Evolutionary conservation across 2,113 vertebrate genomes (phyloP).

Genomic region (Proterorhinus semilunaris): DNA sequence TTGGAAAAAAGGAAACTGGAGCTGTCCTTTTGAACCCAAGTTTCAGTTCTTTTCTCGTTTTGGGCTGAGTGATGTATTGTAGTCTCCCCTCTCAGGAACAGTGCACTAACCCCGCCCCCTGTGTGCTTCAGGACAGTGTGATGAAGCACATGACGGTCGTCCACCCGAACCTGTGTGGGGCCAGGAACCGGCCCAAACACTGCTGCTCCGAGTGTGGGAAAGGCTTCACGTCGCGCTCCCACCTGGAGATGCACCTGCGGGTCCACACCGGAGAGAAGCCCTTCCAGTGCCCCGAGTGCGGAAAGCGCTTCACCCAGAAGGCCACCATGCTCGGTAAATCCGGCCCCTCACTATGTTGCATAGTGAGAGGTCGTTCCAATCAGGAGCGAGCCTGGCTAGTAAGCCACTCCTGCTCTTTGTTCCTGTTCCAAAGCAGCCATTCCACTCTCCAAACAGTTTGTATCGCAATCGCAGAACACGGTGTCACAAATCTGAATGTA

Average conservation of each 20-base stretch:
- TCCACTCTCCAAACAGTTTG: too few species aligned
- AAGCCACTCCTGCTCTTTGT: too few species aligned
- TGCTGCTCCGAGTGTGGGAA: neutral
- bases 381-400: too few species aligned
- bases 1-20: too few species aligned
- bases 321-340: neutral
- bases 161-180: neutral
- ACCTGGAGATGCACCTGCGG: slow-evolving; percentile 8
- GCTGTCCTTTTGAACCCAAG: too few species aligned
- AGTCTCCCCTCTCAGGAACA: too few species aligned
- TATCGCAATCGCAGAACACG: too few species aligned
- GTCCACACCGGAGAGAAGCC: slow-evolving; percentile 7
- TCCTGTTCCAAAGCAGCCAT: too few species aligned
- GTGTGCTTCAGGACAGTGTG: slow-evolving; percentile 4
- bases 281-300: neutral
- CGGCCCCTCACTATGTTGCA: too few species aligned
- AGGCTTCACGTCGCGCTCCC: neutral
- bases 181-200: neutral
- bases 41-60: neutral
- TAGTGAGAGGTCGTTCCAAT: too few species aligned
- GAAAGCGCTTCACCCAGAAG: slow-evolving; percentile 1
- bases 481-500: too few species aligned
- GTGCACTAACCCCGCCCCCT: neutral
- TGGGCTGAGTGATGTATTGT: too few species aligned
- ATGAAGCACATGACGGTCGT: slow-evolving; percentile 5